These are phyloP conservation scores for Epiblema foenella DNA, from an alignment of 2,888 invertebrate species.

Conservation along the genomic window DNA sequence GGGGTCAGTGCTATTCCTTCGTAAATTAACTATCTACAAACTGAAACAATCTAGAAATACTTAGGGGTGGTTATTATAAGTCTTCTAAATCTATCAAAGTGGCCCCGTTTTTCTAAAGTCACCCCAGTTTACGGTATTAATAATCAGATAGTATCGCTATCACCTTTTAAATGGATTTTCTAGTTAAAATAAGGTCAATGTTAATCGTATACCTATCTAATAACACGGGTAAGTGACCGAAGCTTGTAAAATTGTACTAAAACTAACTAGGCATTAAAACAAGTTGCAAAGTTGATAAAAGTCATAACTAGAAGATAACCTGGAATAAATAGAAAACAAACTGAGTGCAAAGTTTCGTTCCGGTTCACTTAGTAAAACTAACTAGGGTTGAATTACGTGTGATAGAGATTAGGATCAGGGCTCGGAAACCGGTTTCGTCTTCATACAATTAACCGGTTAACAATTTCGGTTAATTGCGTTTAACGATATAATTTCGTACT, in stretches of 20 bases:
- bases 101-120: too few species aligned
- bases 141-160: not conserved
- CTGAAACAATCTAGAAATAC: too few species aligned
- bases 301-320: conserved; percentile 56
- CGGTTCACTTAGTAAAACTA: conserved; percentile 59
- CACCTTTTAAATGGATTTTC: not conserved
- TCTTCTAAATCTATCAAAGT: too few species aligned
- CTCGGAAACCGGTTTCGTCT: too few species aligned
- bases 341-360: conserved; percentile 56
- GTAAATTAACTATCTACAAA: too few species aligned
- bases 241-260: conserved; percentile 21
- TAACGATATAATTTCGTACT: too few species aligned
- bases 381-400: conserved; percentile 56
- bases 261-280: conserved; percentile 42
- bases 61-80: too few species aligned
- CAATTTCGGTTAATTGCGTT: too few species aligned
- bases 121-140: too few species aligned
- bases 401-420: conserved; percentile 21
- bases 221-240: not conserved
- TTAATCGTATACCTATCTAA: not conserved
- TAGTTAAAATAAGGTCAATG: not conserved
- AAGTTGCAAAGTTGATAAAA: conserved; percentile 50
- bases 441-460: too few species aligned
- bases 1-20: too few species aligned
- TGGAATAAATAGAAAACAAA: conserved; percentile 60